Evolutionary conservation across 2,888 invertebrate species (phyloP).

Genomic region (Stenodera caucasica): DNA sequence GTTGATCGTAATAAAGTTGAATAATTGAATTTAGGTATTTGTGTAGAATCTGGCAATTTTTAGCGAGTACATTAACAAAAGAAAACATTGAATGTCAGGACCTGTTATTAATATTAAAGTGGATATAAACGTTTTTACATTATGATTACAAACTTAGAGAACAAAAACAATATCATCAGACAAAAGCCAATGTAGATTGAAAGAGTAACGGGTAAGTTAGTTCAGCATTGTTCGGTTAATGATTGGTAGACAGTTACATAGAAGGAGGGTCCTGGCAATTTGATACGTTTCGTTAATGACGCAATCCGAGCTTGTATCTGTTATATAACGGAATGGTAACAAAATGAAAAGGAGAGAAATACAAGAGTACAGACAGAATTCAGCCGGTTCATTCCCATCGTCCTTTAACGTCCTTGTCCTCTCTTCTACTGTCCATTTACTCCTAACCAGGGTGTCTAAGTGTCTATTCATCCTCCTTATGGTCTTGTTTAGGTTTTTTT

Average conservation of each 20-base stretch:
- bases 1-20: too few species aligned
- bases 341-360: background rate
- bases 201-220: slow-evolving; percentile 24
- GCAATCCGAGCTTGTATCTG: slow-evolving; percentile 30
- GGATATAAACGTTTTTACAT: slow-evolving; percentile 10
- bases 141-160: slow-evolving; percentile 5
- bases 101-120: slow-evolving; percentile 16
- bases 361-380: slow-evolving; percentile 10
- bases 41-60: too few species aligned
- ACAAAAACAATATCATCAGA: slow-evolving; percentile 15
- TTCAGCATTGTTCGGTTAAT: slow-evolving; percentile 31
- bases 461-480: slow-evolving; percentile 24
- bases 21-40: too few species aligned
- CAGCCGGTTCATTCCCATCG: slow-evolving; percentile 20
- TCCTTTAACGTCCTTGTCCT: slow-evolving; percentile 16
- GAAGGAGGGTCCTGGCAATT: slow-evolving; percentile 29
- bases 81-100: background rate
- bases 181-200: slow-evolving; percentile 19
- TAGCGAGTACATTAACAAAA: background rate
- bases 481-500: slow-evolving; percentile 20
- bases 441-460: slow-evolving; percentile 23
- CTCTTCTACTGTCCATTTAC: slow-evolving; percentile 18
- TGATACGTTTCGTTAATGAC: slow-evolving; percentile 42
- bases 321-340: background rate
- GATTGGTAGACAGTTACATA: slow-evolving; percentile 26